phyloP scores from a whole-genome alignment of 2,113 vertebrate genomes.

The Rhinolophus ferrumequinum region DNA sequence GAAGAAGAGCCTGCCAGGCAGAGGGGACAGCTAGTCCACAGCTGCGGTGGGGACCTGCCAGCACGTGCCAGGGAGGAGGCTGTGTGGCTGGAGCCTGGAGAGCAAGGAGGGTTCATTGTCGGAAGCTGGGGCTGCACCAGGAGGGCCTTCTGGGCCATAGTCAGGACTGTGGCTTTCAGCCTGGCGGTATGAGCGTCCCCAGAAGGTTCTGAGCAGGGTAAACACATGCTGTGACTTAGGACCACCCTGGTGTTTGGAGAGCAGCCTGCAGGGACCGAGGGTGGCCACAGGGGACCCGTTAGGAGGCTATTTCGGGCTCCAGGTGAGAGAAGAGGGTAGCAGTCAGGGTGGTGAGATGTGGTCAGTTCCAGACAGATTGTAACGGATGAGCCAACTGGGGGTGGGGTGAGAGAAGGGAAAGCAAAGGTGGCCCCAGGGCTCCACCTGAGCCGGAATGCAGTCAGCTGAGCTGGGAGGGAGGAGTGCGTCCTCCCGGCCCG shows the following conservation, averaged over 20 bases:
- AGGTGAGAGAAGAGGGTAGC: neutral
- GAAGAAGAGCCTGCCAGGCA: neutral
- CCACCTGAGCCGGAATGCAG: neutral
- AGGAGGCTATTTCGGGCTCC: neutral
- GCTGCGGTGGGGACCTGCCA: neutral
- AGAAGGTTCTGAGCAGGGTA: neutral
- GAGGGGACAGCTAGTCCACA: neutral
- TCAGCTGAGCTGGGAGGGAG: neutral
- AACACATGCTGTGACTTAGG: neutral
- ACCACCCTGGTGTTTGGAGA: neutral
- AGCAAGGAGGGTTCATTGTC: accelerated
- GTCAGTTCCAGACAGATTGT: neutral
- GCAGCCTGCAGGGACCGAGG: neutral
- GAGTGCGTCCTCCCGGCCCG: accelerated
- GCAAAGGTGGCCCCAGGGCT: neutral
- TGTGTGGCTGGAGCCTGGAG: too few relatives aligned
- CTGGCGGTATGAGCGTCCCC: accelerated
- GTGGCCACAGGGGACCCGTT: too few relatives aligned
- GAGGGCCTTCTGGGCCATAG: neutral
- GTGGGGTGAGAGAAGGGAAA: neutral
- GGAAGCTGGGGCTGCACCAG: neutral
- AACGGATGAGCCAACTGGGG: too few relatives aligned
- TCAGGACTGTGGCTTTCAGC: neutral
- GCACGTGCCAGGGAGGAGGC: neutral
- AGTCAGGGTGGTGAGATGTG: accelerated